Evolutionary conservation across 1,140 invertebrate genomes (phyloP).

Genomic region (Procambarus virginalis): DNA sequence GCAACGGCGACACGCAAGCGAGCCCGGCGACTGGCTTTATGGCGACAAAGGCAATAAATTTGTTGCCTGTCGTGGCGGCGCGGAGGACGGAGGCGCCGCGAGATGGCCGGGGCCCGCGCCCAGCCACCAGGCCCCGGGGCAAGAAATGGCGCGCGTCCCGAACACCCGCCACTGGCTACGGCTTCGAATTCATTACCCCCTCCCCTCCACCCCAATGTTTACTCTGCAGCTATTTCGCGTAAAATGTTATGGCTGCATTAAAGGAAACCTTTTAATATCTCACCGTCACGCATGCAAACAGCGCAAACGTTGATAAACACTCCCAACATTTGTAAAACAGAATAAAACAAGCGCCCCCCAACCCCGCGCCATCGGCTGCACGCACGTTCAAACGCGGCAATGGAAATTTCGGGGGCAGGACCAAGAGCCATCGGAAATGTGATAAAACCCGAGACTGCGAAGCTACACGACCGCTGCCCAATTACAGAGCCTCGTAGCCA

Average conservation of each 20-base stretch:
- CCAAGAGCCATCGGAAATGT: constrained; percentile 67
- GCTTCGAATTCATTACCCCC: constrained; percentile 18
- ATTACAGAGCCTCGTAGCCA: constrained; percentile 61
- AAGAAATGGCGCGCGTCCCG: constrained; percentile 66
- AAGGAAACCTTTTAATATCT: not conserved
- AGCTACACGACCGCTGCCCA: constrained; percentile 63
- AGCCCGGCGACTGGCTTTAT: constrained; percentile 66
- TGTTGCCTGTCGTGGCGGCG: constrained; percentile 66
- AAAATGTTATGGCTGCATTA: not conserved
- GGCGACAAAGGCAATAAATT: constrained; percentile 68
- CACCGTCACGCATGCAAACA: not conserved
- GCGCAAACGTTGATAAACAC: not conserved
- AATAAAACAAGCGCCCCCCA: not conserved
- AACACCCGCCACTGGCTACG: constrained; percentile 34
- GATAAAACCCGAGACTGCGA: constrained; percentile 66
- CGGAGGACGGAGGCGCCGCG: constrained; percentile 65
- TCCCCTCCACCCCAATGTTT: not conserved
- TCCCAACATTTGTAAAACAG: not conserved
- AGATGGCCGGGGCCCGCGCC: constrained; percentile 61
- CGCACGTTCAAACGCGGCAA: constrained; percentile 43
- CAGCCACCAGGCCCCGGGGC: constrained; percentile 60
- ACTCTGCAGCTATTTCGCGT: not conserved
- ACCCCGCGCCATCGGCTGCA: not conserved
- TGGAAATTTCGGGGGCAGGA: constrained; percentile 67
- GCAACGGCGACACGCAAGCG: constrained; percentile 57